These are phyloP conservation scores for Bothrops jararaca DNA, from an alignment of 2,113 vertebrate genomes.

Conservation along the genomic window DNA sequence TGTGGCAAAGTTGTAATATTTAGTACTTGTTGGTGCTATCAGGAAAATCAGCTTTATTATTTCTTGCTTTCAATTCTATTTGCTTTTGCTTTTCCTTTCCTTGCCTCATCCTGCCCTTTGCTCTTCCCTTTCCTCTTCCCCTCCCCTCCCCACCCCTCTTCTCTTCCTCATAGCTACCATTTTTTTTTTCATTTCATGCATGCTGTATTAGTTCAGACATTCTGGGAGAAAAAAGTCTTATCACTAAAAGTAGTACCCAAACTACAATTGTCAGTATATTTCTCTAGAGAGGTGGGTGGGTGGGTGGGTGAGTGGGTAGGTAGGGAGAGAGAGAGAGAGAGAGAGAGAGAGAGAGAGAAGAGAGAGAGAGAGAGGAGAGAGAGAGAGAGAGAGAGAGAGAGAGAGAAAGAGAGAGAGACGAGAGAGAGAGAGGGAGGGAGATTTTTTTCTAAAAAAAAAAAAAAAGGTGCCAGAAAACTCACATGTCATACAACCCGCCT, in stretches of 20 bases:
- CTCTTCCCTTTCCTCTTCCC: not conserved
- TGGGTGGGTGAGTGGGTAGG: too few relatives aligned
- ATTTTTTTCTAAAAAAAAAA: too few relatives aligned
- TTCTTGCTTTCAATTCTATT: not conserved
- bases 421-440: too few relatives aligned
- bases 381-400: too few relatives aligned
- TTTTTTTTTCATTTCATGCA: not conserved
- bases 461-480: too few relatives aligned
- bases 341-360: too few relatives aligned
- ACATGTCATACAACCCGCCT: too few relatives aligned
- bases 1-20: not conserved
- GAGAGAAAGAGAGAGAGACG: too few relatives aligned
- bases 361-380: too few relatives aligned
- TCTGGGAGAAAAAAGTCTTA: not conserved
- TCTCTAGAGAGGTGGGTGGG: not conserved
- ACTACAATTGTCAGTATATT: not conserved
- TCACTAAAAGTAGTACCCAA: not conserved
- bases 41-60: not conserved
- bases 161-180: not conserved
- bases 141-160: not conserved
- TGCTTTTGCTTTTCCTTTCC: not conserved
- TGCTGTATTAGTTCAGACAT: not conserved
- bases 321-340: rapidly evolving
- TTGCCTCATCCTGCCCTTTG: not conserved
- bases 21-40: not conserved